Evolutionary conservation across 2,113 vertebrate genomes (phyloP).

Genomic region (Pangasianodon gigas): DNA sequence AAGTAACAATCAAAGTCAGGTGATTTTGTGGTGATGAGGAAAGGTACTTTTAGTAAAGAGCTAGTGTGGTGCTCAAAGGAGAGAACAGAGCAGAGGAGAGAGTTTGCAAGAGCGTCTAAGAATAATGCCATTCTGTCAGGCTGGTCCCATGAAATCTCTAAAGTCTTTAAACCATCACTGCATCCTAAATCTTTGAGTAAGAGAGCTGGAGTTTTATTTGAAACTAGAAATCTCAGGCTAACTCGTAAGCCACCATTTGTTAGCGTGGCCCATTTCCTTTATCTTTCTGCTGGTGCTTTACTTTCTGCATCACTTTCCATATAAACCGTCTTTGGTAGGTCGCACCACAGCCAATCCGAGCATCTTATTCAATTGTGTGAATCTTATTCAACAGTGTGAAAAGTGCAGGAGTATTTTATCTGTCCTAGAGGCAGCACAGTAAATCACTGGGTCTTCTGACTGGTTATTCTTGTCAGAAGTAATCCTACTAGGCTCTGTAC

Average conservation of each 20-base stretch:
- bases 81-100: not conserved
- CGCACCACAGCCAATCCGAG: not conserved
- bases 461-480: not conserved
- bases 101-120: not conserved
- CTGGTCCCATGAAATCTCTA: not conserved
- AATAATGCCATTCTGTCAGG: conserved; percentile 22
- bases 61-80: not conserved
- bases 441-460: not conserved
- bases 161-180: conserved; percentile 7
- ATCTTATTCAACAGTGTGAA: not conserved
- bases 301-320: not conserved
- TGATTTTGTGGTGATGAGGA: not conserved
- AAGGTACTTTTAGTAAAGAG: not conserved
- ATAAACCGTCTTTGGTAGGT: not conserved
- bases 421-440: not conserved
- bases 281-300: not conserved
- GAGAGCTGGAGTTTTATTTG: conserved; percentile 4
- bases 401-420: not conserved
- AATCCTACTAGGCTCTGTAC: not conserved
- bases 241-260: conserved; percentile 13
- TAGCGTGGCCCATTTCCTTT: not conserved
- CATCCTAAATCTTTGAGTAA: not conserved
- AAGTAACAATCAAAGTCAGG: not conserved
- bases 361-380: not conserved
- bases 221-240: not conserved